Base-by-base conservation (phyloP, 2,113 vertebrate species). In the Dryoscopus gambensis region DNA sequence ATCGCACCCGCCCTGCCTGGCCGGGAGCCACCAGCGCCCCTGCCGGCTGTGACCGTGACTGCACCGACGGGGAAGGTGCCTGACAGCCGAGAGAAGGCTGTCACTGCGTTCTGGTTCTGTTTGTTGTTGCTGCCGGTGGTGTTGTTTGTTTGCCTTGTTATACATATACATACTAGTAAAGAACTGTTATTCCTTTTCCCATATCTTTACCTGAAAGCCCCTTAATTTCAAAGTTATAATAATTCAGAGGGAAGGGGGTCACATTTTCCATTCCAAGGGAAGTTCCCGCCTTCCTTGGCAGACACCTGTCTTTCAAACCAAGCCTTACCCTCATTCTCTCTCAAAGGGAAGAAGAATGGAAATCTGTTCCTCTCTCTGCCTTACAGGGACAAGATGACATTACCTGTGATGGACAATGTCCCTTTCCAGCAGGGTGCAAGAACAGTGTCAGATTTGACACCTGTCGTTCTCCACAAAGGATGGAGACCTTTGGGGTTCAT, bases 291-390 rank as follows among this genome's bases (percentile, higher is more conserved):
- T 46, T 49, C 11, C 5, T 17, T 27, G 63, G 28, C 63, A 47
- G 22, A 37, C 10, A 3, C 21, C n/a, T 33, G n/a, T 42, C 31
- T 10, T 37, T 35, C 56, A 63, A 14, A 63, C 10, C 67, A 37
- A 24, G 56, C 37, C 33, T 59, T 0, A 49, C 1, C 7, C n/a
- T 44, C 25, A 15, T 18, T 23, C n/a, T 78, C n/a, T 52, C 0
- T 0, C 49, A 19, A 46, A 65, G 37, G 40, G 28, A 19, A 80
- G 6, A 47, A 15, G 22, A 28, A 30, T n/a, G 17, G 37, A 31
- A 62, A 37, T 31, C 64, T n/a, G 2, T 16, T 74, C 49, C 24
- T 70, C 24, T 13, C n/a, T 12, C 81, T 62, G 64, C 13, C n/a
- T 83, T 18, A 20, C 40, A 64, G 44, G 42, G 42, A 52, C 25